Evolutionary conservation across 2,113 vertebrate species (phyloP).

Genomic region (Athene cunicularia): DNA sequence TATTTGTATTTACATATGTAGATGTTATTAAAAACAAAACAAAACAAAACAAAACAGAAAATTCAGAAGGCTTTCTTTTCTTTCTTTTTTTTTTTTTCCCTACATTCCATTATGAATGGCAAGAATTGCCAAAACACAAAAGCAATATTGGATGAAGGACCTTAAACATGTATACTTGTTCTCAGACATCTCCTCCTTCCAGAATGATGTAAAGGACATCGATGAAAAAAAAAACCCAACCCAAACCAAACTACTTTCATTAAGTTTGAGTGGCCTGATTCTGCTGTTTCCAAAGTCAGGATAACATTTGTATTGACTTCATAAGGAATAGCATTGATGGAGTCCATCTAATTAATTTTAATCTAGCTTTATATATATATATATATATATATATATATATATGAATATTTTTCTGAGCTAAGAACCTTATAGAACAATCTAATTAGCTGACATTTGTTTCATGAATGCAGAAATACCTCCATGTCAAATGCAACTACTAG

Average conservation of each 20-base stretch:
- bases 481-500: neutral
- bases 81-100: neutral
- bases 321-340: neutral
- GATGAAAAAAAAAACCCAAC: neutral
- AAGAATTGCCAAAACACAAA: neutral
- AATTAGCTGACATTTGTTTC: neutral
- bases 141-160: neutral
- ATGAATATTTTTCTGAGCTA: neutral
- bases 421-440: neutral
- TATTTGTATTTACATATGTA: neutral
- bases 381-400: neutral
- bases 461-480: neutral
- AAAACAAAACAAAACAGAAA: rapidly evolving
- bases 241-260: neutral
- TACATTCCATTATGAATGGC: neutral
- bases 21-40: neutral
- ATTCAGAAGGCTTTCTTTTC: neutral
- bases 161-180: neutral
- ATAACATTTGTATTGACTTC: neutral
- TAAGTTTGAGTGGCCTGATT: neutral
- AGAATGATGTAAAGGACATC: neutral
- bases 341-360: neutral
- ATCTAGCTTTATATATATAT: neutral
- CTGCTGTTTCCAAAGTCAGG: neutral
- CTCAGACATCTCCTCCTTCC: neutral